phyloP scores from a whole-genome alignment of 1,140 invertebrate species.

The Atta texana region DNA sequence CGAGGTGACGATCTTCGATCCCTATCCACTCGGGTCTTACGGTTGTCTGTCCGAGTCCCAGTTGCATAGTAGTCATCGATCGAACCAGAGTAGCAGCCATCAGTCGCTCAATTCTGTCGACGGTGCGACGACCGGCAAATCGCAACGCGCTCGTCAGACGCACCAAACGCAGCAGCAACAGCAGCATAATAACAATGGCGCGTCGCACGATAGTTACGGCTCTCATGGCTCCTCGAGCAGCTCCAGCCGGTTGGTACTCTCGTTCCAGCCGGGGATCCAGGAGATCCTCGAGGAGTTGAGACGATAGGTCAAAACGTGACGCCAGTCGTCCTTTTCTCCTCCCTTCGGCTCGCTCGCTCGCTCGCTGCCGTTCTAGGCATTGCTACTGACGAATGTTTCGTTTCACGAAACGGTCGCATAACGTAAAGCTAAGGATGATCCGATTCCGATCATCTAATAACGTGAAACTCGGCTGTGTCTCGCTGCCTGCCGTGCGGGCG shows the following conservation, averaged over 20 bases:
- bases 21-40: constrained; percentile 15
- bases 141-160: constrained; percentile 50
- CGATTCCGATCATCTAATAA: constrained; percentile 41
- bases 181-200: constrained; percentile 57
- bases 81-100: constrained; percentile 57
- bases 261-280: constrained; percentile 62
- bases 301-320: constrained; percentile 75
- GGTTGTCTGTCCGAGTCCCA: constrained; percentile 46
- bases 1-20: constrained; percentile 44
- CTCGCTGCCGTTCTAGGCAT: background rate
- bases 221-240: constrained; percentile 76
- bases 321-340: constrained; percentile 47
- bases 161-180: constrained; percentile 60
- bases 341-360: background rate
- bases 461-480: constrained; percentile 53
- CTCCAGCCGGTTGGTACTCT: constrained; percentile 73
- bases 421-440: constrained; percentile 51
- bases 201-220: constrained; percentile 77
- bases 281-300: constrained; percentile 65
- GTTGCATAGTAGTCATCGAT: constrained; percentile 29
- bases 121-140: constrained; percentile 54
- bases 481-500: constrained; percentile 30
- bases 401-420: background rate
- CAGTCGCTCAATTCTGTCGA: constrained; percentile 62
- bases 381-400: constrained; percentile 18